Evolutionary conservation across 2,113 vertebrate species (phyloP), one percentile per base, ranked within the genome.

Genomic region (Ceyx margarethae): DNA sequence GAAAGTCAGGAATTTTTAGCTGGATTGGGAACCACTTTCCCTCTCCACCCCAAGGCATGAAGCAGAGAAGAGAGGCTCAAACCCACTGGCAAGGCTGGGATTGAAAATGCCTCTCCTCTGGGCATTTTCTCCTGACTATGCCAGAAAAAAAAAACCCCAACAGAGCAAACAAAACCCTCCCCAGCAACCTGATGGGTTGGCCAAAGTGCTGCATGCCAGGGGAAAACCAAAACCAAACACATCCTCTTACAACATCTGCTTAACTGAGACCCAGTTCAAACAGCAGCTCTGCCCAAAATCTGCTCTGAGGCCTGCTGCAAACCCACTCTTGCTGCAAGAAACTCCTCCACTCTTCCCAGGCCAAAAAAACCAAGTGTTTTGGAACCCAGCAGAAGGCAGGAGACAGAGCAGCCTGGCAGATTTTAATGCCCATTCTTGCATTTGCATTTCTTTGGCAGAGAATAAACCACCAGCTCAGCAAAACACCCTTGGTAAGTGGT

Each of bases 211-310:
- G 4, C 3, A 4, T 42, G 57, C 53, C 46, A 48, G 33, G 12
- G 3, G 20, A 46, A 29, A 66, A 46, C 66, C 3, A 9, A 21
- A 71, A 75, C 31, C 53, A 11, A 20, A 22, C 43, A 86, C 53
- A 4, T 72, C 53, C 82, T 91, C 80, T 95, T 74, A 75, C 92
- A 91, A 57, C 80, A 89, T 12, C 35, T 33, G 57, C 72, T 94
- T 65, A 90, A 72, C 72, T 61, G 74, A 48, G 69, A 25, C 23
- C 54, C 14, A 75, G 69, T 81, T 81, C 90, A 94, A 90, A 94
- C 77, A 91, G 78, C 9, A 86, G 73, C 58, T 91, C 43, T 61
- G 77, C 45, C 29, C 79, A 91, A 88, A 82, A 79, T 95, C 93
- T 10, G 58, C 53, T 60, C 79, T 0, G 11, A 68, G 83, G 80